These are phyloP conservation scores for Glyptemys insculpta DNA, from an alignment of 2,797 vertebrate species.

Conservation along the genomic window DNA sequence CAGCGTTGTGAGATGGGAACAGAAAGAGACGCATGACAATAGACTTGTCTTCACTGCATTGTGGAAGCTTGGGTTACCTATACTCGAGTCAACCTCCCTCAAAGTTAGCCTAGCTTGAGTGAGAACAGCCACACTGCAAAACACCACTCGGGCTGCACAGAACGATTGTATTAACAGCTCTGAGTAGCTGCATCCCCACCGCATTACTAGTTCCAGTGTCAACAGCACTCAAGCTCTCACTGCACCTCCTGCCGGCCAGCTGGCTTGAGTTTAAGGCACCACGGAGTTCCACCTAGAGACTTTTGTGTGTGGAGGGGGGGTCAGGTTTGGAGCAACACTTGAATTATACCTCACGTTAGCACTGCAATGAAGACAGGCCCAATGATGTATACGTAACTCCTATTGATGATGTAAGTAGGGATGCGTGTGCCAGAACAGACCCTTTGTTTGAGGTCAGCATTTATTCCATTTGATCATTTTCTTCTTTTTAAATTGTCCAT, in stretches of 20 bases:
- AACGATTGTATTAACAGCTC: background rate
- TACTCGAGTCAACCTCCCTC: background rate
- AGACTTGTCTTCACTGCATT: background rate
- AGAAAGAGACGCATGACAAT: accelerated
- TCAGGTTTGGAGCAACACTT: background rate
- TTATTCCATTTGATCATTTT: background rate
- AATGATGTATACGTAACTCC: background rate
- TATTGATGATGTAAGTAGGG: background rate
- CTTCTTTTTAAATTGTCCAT: background rate
- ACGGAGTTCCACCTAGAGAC: too few relatives aligned
- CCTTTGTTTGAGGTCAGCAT: background rate
- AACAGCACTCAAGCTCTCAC: too few relatives aligned
- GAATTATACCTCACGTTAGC: background rate
- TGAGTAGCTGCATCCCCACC: background rate
- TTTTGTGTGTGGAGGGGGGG: background rate
- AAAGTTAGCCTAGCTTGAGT: background rate
- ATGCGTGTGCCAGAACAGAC: background rate
- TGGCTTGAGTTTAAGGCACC: too few relatives aligned
- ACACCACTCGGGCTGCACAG: background rate
- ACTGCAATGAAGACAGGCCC: background rate
- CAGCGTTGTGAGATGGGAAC: background rate
- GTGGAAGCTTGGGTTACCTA: background rate
- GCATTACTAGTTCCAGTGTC: background rate
- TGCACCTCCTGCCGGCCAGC: too few relatives aligned
- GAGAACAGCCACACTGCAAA: background rate